phyloP scores from a whole-genome alignment of 2,888 invertebrate species.

The Sinotaia quadrata region DNA sequence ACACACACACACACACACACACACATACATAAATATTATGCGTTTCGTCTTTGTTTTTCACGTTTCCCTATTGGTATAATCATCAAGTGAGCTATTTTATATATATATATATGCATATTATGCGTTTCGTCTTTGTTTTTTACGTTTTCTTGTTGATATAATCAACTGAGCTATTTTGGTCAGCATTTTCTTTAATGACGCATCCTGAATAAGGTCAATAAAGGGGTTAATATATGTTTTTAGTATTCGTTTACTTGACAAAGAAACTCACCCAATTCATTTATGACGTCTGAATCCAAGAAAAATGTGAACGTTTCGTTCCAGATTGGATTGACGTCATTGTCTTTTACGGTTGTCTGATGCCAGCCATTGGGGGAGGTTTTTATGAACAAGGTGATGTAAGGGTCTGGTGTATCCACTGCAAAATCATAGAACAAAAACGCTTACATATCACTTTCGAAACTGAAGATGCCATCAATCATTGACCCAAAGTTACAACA shows the following conservation, averaged over 20 bases:
- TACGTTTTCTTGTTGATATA: neutral
- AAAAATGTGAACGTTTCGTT: conserved; percentile 71
- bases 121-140: neutral
- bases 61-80: neutral
- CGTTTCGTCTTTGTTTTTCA: neutral
- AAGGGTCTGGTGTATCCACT: conserved; percentile 73
- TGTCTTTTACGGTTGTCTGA: conserved; percentile 67
- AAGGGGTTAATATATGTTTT: no score
- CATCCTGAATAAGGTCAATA: no score
- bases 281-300: conserved; percentile 63
- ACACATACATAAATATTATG: neutral
- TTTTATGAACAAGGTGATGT: conserved; percentile 67
- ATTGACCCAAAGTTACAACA: no score
- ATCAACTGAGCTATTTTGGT: neutral
- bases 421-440: conserved; percentile 19
- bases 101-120: neutral
- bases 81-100: neutral
- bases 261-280: conserved; percentile 69
- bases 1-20: conserved; percentile 7
- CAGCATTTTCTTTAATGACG: no score
- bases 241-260: no score
- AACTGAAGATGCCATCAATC: no score
- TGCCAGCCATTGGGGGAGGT: conserved; percentile 69
- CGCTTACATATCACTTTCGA: no score
- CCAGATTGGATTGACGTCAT: conserved; percentile 71